phyloP scores from a whole-genome alignment of 2,888 invertebrate species.

The Rugalucina vietnamica region DNA sequence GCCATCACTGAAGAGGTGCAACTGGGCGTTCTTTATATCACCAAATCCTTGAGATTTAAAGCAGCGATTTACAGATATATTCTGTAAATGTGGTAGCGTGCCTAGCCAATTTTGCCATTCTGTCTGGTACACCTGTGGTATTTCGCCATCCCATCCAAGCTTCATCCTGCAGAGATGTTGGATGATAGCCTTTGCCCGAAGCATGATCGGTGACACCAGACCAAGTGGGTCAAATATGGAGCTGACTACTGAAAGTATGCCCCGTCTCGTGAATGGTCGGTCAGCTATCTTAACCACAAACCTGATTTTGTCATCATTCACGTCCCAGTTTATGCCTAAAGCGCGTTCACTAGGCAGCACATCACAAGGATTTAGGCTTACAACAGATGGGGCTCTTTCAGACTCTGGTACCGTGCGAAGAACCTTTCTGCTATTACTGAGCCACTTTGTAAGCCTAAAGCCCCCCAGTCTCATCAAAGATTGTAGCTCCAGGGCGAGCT shows the following conservation, averaged over 20 bases:
- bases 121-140: conserved; percentile 7
- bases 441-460: conserved; percentile 43
- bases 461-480: conserved; percentile 38
- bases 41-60: conserved; percentile 25
- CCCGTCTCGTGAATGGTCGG: conserved; percentile 51
- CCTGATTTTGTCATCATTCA: conserved; percentile 39
- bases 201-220: conserved; percentile 45
- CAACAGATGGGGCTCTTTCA: conserved; percentile 30
- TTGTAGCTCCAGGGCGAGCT: conserved; percentile 22
- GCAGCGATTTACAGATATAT: conserved; percentile 47
- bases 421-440: conserved; percentile 38
- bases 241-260: conserved; percentile 53
- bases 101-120: conserved; percentile 56
- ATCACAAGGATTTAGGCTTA: neutral
- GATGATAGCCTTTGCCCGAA: conserved; percentile 49
- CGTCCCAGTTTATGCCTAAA: conserved; percentile 55
- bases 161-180: conserved; percentile 50
- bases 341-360: conserved; percentile 32
- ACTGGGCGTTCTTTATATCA: conserved; percentile 15
- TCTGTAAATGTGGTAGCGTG: conserved; percentile 39
- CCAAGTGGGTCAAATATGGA: conserved; percentile 63
- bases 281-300: conserved; percentile 46
- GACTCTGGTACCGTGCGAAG: conserved; percentile 23
- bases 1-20: conserved; percentile 59
- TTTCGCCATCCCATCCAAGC: conserved; percentile 56